Conservation (phyloP, 2,113 vertebrate genomes). For the Clarias gariepinus region DNA sequence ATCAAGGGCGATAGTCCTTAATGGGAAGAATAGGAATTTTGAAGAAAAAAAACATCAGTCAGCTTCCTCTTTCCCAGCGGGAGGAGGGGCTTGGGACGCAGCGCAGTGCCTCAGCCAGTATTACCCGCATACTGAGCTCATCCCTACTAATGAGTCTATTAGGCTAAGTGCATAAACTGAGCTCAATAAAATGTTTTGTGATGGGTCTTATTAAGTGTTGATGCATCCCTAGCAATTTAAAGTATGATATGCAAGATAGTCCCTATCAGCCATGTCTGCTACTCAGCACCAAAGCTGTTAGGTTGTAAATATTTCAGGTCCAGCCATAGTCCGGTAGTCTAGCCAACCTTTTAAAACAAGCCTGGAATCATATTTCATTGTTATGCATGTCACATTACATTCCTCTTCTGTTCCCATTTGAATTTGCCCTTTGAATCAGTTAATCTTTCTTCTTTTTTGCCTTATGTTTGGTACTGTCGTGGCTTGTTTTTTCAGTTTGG, state of each 20-base stretch:
- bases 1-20: no score
- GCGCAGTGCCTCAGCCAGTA: no score
- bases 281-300: not conserved
- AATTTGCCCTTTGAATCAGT: slow-evolving; percentile 50
- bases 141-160: not conserved
- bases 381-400: slow-evolving; percentile 61
- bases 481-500: slow-evolving; percentile 62
- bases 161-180: not conserved
- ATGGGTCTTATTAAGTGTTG: not conserved
- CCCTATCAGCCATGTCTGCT: not conserved
- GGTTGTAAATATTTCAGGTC: not conserved
- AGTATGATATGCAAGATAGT: not conserved
- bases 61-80: no score
- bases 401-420: slow-evolving; percentile 65
- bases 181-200: not conserved
- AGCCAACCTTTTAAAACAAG: not conserved
- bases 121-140: not conserved
- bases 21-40: no score
- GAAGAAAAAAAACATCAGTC: no score
- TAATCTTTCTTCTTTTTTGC: slow-evolving; percentile 41
- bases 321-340: not conserved
- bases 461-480: slow-evolving; percentile 44
- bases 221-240: not conserved
- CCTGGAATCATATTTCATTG: slow-evolving; percentile 64
- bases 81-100: no score